Conservation (phyloP, 2,113 vertebrate species). For the Cebus imitator region DNA sequence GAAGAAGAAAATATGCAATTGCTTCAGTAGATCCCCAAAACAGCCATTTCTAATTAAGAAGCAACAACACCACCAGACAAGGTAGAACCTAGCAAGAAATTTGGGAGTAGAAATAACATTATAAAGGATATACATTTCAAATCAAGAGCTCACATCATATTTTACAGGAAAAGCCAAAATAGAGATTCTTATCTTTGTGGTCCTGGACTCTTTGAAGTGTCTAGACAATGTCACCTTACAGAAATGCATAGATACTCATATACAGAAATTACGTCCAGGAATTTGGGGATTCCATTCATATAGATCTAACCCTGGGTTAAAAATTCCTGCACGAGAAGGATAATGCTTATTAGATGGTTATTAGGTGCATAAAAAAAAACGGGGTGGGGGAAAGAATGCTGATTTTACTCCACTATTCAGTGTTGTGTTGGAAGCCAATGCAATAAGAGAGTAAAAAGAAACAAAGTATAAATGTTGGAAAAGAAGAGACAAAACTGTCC, state of each 20-base stretch:
- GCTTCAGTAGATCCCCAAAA: neutral
- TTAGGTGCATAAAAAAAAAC: too few relatives aligned
- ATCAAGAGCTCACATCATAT: neutral
- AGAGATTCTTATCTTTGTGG: neutral
- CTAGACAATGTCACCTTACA: neutral
- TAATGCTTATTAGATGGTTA: neutral
- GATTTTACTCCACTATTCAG: neutral
- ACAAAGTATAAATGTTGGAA: neutral
- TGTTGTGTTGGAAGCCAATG: neutral
- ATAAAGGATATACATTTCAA: neutral
- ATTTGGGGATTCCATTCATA: neutral
- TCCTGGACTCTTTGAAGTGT: neutral
- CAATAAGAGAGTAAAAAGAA: neutral
- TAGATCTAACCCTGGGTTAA: neutral
- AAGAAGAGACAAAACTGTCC: neutral
- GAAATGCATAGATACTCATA: neutral
- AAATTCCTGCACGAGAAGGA: neutral
- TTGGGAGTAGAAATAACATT: neutral
- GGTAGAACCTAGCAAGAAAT: neutral
- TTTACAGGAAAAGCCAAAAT: neutral
- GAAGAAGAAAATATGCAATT: neutral
- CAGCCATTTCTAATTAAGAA: neutral
- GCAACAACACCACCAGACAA: neutral
- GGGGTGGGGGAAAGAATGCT: too few relatives aligned
- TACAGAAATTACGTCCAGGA: neutral